Evolutionary conservation across 2,888 invertebrate species (phyloP).

Genomic region (Tinea pellionella): DNA sequence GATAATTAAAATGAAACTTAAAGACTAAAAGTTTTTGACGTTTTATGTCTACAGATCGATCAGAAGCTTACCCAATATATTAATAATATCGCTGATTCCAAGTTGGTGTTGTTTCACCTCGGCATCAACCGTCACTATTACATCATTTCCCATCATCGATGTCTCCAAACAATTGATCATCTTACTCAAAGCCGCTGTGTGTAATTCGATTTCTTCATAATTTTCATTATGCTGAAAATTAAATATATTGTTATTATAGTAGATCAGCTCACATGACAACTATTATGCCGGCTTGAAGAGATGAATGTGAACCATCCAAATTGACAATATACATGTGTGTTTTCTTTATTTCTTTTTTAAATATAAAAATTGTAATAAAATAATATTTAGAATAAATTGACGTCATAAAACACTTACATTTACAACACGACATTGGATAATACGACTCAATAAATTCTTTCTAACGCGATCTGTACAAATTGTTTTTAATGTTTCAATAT

Average conservation of each 20-base stretch:
- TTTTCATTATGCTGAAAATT: not conserved
- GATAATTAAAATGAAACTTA: too few species aligned
- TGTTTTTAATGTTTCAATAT: not conserved
- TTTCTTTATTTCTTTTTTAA: too few species aligned
- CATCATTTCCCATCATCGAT: not conserved
- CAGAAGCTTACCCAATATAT: not conserved
- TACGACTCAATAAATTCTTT: not conserved
- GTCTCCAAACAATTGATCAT: not conserved
- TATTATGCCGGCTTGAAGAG: too few species aligned
- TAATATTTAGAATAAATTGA: too few species aligned
- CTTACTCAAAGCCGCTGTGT: not conserved
- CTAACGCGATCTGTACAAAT: not conserved
- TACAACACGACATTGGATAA: not conserved
- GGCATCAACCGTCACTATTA: not conserved
- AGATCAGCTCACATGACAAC: too few species aligned
- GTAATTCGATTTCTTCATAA: not conserved
- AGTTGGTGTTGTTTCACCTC: not conserved
- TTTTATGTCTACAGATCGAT: too few species aligned
- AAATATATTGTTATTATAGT: too few species aligned
- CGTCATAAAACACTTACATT: not conserved
- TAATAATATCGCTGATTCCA: not conserved
- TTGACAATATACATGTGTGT: too few species aligned
- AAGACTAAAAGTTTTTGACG: too few species aligned
- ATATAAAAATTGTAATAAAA: too few species aligned
- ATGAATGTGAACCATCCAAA: too few species aligned